A percentile compares a stretch with the other conserved stretches of the same genome.
These are phyloP conservation scores for Stegostoma tigrinum DNA, from an alignment of 2,113 vertebrate species.

Conservation along the genomic window DNA sequence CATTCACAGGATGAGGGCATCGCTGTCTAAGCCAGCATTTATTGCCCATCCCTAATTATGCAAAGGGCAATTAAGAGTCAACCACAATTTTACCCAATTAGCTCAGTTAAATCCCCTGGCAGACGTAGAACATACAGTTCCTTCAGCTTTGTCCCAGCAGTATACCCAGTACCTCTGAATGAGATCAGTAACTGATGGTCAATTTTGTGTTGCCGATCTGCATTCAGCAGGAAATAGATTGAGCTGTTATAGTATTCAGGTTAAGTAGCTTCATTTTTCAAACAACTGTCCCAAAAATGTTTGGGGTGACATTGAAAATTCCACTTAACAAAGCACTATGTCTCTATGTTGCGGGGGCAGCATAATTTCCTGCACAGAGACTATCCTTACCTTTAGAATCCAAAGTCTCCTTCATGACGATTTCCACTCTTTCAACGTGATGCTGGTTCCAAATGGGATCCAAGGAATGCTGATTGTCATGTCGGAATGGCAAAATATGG, in stretches of 20 bases:
- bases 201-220: not conserved
- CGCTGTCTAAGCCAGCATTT: no score
- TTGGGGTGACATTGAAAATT: not conserved
- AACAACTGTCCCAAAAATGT: not conserved
- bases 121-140: not conserved
- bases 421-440: slow-evolving; percentile 81
- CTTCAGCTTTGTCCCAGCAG: not conserved
- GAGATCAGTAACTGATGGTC: not conserved
- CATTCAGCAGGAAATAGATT: not conserved
- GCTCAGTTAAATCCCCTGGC: not conserved
- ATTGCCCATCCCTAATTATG: no score
- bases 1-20: no score
- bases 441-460: slow-evolving; percentile 82
- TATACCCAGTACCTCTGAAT: not conserved
- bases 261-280: not conserved
- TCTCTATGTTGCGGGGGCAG: not conserved
- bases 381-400: slow-evolving; percentile 76
- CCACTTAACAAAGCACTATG: not conserved
- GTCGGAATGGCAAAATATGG: slow-evolving; percentile 85
- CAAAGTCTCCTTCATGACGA: slow-evolving; percentile 87
- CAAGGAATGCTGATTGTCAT: slow-evolving; percentile 68
- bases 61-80: no score
- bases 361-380: fast-evolving
- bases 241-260: not conserved
- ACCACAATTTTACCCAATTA: not conserved